These are phyloP conservation scores for Tinamus major DNA, from an alignment of 2,797 vertebrate species.

Conservation along the genomic window DNA sequence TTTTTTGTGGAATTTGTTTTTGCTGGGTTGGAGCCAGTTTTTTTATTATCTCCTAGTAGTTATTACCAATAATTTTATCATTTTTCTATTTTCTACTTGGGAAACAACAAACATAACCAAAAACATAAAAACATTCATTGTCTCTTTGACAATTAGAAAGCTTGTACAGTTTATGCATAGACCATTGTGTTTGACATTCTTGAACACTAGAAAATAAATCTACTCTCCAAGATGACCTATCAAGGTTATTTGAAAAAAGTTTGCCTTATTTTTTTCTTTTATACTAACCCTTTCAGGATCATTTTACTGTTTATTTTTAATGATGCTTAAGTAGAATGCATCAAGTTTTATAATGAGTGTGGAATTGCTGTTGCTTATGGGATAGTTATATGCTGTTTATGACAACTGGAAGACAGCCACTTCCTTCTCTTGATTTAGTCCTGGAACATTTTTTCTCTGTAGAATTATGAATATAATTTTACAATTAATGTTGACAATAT, in stretches of 20 bases:
- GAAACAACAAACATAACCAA: neutral
- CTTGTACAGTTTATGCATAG: neutral
- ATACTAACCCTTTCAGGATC: neutral
- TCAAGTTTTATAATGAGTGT: neutral
- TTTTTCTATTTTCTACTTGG: neutral
- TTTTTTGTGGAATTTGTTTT: neutral
- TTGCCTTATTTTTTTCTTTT: neutral
- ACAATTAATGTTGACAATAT: neutral
- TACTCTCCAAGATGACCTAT: neutral
- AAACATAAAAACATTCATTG: neutral
- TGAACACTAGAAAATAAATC: neutral
- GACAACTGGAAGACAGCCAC: neutral
- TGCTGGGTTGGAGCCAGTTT: neutral
- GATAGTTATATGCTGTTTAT: neutral
- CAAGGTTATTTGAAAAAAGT: neutral
- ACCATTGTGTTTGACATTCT: neutral
- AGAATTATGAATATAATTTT: neutral
- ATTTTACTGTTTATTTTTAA: neutral
- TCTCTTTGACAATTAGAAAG: neutral
- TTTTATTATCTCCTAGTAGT: neutral
- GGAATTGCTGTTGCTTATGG: neutral
- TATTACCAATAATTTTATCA: neutral
- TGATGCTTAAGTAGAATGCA: neutral
- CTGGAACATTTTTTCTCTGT: neutral
- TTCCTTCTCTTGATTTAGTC: neutral